Conservation (phyloP, 2,888 invertebrate species). For the Callyntrura guangdongensis region DNA sequence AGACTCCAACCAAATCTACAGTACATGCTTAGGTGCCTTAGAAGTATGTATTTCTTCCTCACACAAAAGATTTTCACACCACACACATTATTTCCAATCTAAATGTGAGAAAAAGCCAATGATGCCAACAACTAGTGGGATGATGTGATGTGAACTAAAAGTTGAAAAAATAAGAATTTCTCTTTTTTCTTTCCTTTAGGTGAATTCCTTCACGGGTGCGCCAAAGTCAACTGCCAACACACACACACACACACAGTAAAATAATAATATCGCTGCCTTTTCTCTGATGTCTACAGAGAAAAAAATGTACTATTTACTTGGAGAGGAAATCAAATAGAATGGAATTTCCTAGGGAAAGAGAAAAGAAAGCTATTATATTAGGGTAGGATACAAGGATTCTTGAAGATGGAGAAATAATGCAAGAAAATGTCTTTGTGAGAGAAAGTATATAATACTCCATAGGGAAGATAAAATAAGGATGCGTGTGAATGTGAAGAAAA, state of each 20-base stretch:
- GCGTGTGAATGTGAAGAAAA: slow-evolving; percentile 27
- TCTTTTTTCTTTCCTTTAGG: not conserved
- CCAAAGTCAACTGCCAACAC: slow-evolving; percentile 39
- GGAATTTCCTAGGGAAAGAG: not conserved
- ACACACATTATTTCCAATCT: slow-evolving; percentile 56
- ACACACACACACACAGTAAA: slow-evolving; percentile 19
- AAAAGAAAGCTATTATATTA: slow-evolving; percentile 14
- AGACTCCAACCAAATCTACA: not conserved
- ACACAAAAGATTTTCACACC: not conserved
- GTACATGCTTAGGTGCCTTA: not conserved
- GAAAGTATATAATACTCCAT: not conserved
- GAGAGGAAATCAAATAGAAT: slow-evolving; percentile 1
- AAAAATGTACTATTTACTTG: not conserved
- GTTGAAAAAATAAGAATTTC: slow-evolving; percentile 21
- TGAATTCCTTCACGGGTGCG: slow-evolving; percentile 23
- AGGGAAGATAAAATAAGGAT: not conserved
- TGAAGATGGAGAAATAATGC: slow-evolving; percentile 36
- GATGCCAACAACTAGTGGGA: slow-evolving; percentile 49
- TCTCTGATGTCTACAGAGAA: slow-evolving; percentile 7
- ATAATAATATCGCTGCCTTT: slow-evolving; percentile 27
- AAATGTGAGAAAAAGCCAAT: slow-evolving; percentile 58
- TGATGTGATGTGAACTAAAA: not conserved
- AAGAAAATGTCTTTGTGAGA: slow-evolving; percentile 32
- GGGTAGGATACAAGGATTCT: not conserved
- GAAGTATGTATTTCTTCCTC: not conserved